Evolutionary conservation across 1,140 invertebrate species (phyloP), one percentile per base, ranked within the genome.

Genomic region (Bradynema listronoti): DNA sequence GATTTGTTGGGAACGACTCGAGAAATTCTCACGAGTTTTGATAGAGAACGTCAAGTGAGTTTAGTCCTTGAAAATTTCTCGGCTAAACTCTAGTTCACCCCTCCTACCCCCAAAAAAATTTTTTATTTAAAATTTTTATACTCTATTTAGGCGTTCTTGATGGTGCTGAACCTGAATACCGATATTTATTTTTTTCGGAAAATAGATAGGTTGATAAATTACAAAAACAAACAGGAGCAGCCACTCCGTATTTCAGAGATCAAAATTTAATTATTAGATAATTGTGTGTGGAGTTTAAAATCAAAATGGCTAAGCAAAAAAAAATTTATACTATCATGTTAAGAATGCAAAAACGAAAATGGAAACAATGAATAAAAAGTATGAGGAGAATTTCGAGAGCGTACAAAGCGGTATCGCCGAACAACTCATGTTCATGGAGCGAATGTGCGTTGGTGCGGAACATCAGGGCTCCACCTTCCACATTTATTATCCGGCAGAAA

Each of bases 391-490:
- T 16, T 29, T 67, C 16, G 66, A 65, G 14, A 68, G 71, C 14
- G 68, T 67, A 22, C 33, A 55, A 27, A 45, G 36, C 9, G 68
- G 46, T 30, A 54, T 67, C 27, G 25, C 27, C 30, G 61, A 67
- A 7, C 65, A 67, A 42, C 61, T 67, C n/a, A 66, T 52, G 14
- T 67, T 70, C 24, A 71, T 67, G 58, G 66, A 69, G 36, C 64
- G 63, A n/a, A 39, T 69, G 7, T 69, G 63, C 33, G 66, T 69
- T 22, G 65, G 65, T 19, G 56, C 68, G 16, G 65, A 66, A 39
- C 65, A 66, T 34, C 65, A 66, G 39, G 65, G 67, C 56, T 63
- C 56, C 11, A 66, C 33, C 27, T 66, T 72, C 32, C 25, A 45
- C 9, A 24, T 43, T 6, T 52, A 71, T 33, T 64, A 66, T 30